These are phyloP conservation scores for Agelas oroides DNA, from an alignment of 37 sponge, comb jelly and placozoan species.

Conservation along the genomic window DNA sequence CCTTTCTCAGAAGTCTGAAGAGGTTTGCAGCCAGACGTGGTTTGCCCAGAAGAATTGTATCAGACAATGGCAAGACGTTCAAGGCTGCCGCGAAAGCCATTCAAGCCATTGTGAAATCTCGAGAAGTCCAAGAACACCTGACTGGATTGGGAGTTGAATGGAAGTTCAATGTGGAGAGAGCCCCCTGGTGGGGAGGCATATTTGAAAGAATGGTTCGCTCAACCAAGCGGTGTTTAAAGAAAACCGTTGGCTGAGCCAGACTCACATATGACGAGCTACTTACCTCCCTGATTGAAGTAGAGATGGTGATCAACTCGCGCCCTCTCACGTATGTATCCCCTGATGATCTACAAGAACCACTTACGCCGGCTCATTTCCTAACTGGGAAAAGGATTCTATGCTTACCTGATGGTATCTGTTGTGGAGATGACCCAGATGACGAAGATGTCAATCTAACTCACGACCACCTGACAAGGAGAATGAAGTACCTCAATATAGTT, in stretches of 20 bases:
- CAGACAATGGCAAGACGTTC: conserved; percentile 56
- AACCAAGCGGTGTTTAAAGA: conserved; percentile 21
- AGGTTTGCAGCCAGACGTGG: conserved; percentile 57
- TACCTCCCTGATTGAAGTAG: conserved; percentile 26
- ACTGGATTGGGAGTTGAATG: conserved; percentile 29
- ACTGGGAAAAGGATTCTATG: conserved; percentile 14
- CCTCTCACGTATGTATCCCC: conserved; percentile 15
- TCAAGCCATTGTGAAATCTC: background rate
- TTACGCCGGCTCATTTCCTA: conserved; percentile 53
- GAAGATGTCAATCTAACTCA: background rate
- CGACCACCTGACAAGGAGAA: background rate
- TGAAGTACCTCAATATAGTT: conserved; percentile 10
- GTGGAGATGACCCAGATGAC: conserved; percentile 6
- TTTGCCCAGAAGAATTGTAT: conserved; percentile 30
- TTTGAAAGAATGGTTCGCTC: conserved; percentile 32
- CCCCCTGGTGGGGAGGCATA: conserved; percentile 39
- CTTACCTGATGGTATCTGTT: conserved; percentile 15
- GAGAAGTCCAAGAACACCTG: conserved; percentile 24
- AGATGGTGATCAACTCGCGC: conserved; percentile 32
- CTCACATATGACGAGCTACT: conserved; percentile 45
- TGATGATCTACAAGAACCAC: conserved; percentile 42
- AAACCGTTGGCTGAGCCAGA: conserved; percentile 9
- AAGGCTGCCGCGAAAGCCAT: conserved; percentile 37
- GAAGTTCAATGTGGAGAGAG: conserved; percentile 38
- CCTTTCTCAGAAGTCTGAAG: conserved; percentile 35